Base-by-base conservation (phyloP, 1,140 invertebrate species). In the Heliconius himera region DNA sequence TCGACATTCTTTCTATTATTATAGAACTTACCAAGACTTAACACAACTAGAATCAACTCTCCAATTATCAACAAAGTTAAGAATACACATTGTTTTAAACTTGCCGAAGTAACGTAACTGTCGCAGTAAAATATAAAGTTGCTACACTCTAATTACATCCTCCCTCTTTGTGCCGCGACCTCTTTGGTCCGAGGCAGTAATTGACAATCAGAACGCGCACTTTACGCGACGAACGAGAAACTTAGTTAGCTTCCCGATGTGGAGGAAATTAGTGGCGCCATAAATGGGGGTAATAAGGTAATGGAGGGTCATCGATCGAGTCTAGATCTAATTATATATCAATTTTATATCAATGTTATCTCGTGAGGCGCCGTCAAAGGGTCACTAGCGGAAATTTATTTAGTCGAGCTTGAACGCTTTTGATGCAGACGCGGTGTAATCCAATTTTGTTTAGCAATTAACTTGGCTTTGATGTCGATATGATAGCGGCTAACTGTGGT, bases 191-290 rank as follows among this genome's bases (percentile, higher is more conserved):
- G 88, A 88, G 86, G 71, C 84, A 80, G 86, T 94, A 94, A 94
- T 94, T 93, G 92, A 92, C 91, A 90, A 94, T 94, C 92, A 93
- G 90, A 91, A 88, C 87, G 86, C 81, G 84, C 88, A 90, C 90
- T 92, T 92, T 91, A 81, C 84, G 77, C 84, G 81, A 83, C 88
- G 87, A 75, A 78, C 76, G 84, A 85, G 87, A 90, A 93, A 94
- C 92, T 94, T 92, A 81, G 91, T 94, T 94, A 93, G 82, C 87
- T 89, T 74, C 85, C 85, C 91, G 88, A 90, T 88, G 89, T 90
- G 85, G 88, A 93, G 91, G 90, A 90, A 94, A 94, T 94, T 93
- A 92, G 88, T 92, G 92, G 91, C 91, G 90, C 82, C 90, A 91
- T 94, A 92, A 36, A 93, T 91, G 86, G 87, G 88, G 85, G 91